Evolutionary conservation across 2,888 invertebrate species (phyloP).

Genomic region (Temnothorax unifasciatus): DNA sequence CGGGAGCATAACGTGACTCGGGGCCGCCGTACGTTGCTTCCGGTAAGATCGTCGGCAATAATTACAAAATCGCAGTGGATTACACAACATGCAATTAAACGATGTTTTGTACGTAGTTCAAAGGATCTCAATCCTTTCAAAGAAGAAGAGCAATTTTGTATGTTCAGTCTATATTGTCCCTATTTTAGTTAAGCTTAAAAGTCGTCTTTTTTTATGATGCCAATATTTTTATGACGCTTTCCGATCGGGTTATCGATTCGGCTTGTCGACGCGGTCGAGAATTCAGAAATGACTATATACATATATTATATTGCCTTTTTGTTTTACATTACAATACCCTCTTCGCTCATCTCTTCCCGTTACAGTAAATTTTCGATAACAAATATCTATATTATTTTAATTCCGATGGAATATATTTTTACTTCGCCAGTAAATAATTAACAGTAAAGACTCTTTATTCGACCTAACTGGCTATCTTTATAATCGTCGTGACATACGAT

Average conservation of each 20-base stretch:
- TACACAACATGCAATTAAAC: slow-evolving; percentile 62
- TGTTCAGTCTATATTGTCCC: background rate
- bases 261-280: background rate
- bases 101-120: slow-evolving; percentile 39
- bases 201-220: background rate
- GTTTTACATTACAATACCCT: background rate
- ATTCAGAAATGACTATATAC: background rate
- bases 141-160: background rate
- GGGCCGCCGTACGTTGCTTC: slow-evolving; percentile 51
- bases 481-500: no score
- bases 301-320: background rate
- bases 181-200: background rate
- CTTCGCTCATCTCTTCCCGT: background rate
- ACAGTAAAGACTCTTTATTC: no score
- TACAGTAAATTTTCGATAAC: background rate
- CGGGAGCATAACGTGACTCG: slow-evolving; percentile 71
- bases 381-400: background rate
- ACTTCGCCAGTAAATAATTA: no score
- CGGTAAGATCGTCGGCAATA: slow-evolving; percentile 59
- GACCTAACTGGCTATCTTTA: no score
- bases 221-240: background rate
- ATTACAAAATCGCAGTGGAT: slow-evolving; percentile 63
- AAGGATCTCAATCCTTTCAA: background rate
- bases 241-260: background rate
- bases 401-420: background rate